Conservation (phyloP, 2,113 vertebrate species). For the Sorex araneus region DNA sequence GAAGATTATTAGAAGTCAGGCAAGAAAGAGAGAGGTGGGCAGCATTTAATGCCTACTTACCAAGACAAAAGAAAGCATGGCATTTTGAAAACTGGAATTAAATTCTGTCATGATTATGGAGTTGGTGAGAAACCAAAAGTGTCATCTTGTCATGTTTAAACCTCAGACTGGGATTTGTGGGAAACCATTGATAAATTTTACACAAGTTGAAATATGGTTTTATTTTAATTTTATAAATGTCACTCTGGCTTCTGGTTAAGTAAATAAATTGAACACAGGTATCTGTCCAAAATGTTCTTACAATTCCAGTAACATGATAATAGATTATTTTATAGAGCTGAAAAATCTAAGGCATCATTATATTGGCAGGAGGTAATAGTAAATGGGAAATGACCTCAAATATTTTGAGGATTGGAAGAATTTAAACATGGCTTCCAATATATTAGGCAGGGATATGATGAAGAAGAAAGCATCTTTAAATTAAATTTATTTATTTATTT, state of each 20-base stretch:
- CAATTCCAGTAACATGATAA: not conserved
- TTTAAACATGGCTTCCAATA: not conserved
- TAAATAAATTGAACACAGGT: not conserved
- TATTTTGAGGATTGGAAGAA: not conserved
- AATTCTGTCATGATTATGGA: not conserved
- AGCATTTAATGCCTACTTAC: not conserved
- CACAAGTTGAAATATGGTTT: not conserved
- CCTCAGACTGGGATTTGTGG: not conserved
- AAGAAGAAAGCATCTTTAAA: not conserved
- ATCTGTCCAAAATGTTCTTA: not conserved
- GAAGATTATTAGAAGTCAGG: not conserved
- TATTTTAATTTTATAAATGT: not conserved
- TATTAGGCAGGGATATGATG: not conserved
- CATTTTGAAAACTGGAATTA: not conserved
- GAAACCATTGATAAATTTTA: not conserved
- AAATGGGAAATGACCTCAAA: not conserved
- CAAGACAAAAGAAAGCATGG: not conserved
- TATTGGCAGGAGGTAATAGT: not conserved
- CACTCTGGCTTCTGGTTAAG: not conserved
- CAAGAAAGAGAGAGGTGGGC: no score
- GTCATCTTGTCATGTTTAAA: not conserved
- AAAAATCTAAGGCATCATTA: not conserved
- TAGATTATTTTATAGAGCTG: conserved; percentile 11
- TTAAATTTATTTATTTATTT: no score
- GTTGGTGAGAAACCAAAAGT: not conserved